These are phyloP conservation scores for Apteryx owenii DNA, from an alignment of 2,113 vertebrate species.

Conservation along the genomic window DNA sequence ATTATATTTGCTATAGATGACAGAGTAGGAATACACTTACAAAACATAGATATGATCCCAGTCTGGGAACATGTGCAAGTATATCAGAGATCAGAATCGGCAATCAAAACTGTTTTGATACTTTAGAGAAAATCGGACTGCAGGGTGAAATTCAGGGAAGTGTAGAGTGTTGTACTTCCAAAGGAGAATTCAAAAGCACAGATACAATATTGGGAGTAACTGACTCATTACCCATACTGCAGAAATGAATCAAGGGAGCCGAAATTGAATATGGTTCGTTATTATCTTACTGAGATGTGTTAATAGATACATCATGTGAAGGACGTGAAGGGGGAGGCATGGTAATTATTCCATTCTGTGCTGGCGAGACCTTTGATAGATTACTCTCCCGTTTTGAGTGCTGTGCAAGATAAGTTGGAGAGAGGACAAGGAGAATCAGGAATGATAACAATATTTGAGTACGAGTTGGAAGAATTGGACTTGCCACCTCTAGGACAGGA, in stretches of 20 bases:
- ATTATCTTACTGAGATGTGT: background rate
- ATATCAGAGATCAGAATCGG: background rate
- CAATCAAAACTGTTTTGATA: background rate
- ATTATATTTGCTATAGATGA: background rate
- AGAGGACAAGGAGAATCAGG: background rate
- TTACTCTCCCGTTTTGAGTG: background rate
- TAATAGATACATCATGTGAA: background rate
- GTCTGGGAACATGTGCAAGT: background rate
- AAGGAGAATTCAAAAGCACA: background rate
- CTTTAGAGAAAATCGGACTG: background rate
- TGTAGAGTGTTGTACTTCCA: background rate
- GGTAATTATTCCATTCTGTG: background rate
- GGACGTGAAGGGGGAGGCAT: background rate
- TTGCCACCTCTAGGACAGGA: background rate
- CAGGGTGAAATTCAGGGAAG: background rate
- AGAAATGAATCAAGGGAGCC: background rate
- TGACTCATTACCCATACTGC: background rate
- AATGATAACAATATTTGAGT: background rate
- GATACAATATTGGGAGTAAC: background rate
- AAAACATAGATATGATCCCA: background rate
- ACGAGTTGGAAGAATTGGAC: background rate
- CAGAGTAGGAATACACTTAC: background rate
- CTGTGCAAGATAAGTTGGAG: background rate
- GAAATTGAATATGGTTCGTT: background rate
- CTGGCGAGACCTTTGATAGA: background rate